A percentile compares a stretch with the other conserved stretches of the same genome.
These are phyloP conservation scores for Pachycephus smyrnensis DNA, from an alignment of 2,888 invertebrate genomes.

Conservation along the genomic window DNA sequence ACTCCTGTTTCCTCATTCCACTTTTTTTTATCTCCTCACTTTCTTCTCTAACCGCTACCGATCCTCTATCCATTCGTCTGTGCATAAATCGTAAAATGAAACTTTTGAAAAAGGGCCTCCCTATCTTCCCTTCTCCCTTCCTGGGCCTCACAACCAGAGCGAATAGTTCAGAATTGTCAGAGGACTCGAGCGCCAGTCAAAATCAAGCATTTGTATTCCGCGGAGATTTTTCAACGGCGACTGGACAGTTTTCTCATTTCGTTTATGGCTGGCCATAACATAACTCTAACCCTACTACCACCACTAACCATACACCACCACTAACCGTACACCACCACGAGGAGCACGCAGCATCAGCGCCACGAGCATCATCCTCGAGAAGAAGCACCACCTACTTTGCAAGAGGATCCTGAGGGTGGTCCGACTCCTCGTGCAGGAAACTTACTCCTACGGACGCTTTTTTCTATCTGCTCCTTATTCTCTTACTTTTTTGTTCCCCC, in stretches of 20 bases:
- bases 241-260: conserved; percentile 64
- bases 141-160: not conserved
- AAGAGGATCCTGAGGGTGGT: not conserved
- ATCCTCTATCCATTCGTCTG: not conserved
- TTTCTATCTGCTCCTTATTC: not conserved
- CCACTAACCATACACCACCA: conserved; percentile 13
- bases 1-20: conserved; percentile 39
- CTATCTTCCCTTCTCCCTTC: not conserved
- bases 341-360: not conserved
- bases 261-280: conserved; percentile 62
- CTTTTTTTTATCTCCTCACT: conserved; percentile 7
- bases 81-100: not conserved
- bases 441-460: not conserved
- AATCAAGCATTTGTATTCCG: conserved; percentile 64
- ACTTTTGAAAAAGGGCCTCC: not conserved
- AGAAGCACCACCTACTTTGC: not conserved
- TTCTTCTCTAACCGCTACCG: conserved; percentile 15
- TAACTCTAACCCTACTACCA: conserved; percentile 54
- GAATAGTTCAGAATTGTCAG: not conserved
- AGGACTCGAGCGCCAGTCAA: conserved; percentile 31
- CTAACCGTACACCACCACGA: conserved; percentile 1
- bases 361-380: not conserved
- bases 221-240: conserved; percentile 61
- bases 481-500: not conserved
- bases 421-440: not conserved